Percentiles rank a stretch among this genome's conserved stretches.
These are phyloP conservation scores for Drosophila sproati DNA, from an alignment of 1,140 invertebrate genomes.

Conservation along the genomic window DNA sequence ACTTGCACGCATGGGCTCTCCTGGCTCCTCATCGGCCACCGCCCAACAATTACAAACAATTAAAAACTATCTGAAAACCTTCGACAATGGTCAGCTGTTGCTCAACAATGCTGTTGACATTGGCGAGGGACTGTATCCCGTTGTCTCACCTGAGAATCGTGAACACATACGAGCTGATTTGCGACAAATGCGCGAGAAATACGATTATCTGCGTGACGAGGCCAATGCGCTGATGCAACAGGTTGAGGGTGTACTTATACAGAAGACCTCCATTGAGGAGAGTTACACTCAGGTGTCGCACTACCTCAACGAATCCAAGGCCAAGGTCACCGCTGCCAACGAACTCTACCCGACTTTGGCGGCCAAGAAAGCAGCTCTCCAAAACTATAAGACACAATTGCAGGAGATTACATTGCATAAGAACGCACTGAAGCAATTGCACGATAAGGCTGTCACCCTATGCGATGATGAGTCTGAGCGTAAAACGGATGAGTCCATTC, in stretches of 20 bases:
- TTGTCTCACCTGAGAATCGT: conserved; percentile 93
- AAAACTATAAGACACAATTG: conserved; percentile 89
- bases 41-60: conserved; percentile 79
- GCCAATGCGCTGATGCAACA: conserved; percentile 93
- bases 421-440: conserved; percentile 91
- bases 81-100: conserved; percentile 91
- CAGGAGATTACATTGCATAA: conserved; percentile 94
- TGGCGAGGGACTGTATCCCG: conserved; percentile 94
- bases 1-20: conserved; percentile 81
- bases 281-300: conserved; percentile 92
- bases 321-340: conserved; percentile 88
- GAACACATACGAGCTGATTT: conserved; percentile 93
- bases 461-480: conserved; percentile 90
- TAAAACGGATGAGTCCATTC: conserved; percentile 89
- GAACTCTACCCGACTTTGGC: conserved; percentile 90
- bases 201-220: conserved; percentile 93
- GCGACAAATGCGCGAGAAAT: conserved; percentile 91
- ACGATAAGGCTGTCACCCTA: conserved; percentile 90
- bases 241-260: conserved; percentile 93
- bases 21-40: conserved; percentile 79
- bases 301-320: conserved; percentile 91
- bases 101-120: conserved; percentile 93
- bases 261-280: conserved; percentile 95
- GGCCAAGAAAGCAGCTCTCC: conserved; percentile 94
- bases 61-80: conserved; percentile 88